Evolutionary conservation across 2,113 vertebrate genomes (phyloP), one percentile per base, ranked within the genome.

Genomic region (Taurulus bubalis): DNA sequence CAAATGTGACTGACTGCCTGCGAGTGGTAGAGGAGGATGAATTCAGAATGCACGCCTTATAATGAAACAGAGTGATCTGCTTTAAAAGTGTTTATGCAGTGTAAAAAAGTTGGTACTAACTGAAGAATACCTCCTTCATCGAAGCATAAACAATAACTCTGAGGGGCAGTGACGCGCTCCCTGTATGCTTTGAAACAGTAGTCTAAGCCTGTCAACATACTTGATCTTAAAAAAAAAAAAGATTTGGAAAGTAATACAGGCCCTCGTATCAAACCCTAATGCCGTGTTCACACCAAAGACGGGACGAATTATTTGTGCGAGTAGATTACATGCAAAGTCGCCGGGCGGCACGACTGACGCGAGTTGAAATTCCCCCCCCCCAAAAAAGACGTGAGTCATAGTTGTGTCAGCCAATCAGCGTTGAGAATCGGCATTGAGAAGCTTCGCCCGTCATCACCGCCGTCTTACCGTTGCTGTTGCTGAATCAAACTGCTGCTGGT

Each of bases 1-100:
- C 85, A 91, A 92, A 90, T 87, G 83, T 91, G 90, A 90, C 79
- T 84, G 86, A 90, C 80, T 87, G 84, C 55, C 82, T 83, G 68
- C 67, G 73, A 85, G 82, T 89, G 80, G 72, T 68, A 60, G 64
- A 77, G 83, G 87, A 75, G 83, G 87, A 75, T 84, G 86, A 89
- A 88, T 87, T 90, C 22, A 85, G 85, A 90, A 89, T 79, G 79
- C 40, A 45, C 71, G 77, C 18, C 49, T 75, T 63, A 89, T 85
- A 89, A 89, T 85, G 64, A 74, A 84, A 71, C 65, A 63, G 64
- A 87, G 84, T 90, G 79, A 78, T 79, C 64, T 69, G 64, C 70
- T 74, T 79, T 74, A 67, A 78, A 88, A 84, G 71, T 86, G 71
- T 81, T 89, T 82, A 69, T 84, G 63, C 53, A 15, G 59, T 64